Base-by-base conservation (phyloP, 1,140 invertebrate genomes). In the Trinorchestia longiramus region DNA sequence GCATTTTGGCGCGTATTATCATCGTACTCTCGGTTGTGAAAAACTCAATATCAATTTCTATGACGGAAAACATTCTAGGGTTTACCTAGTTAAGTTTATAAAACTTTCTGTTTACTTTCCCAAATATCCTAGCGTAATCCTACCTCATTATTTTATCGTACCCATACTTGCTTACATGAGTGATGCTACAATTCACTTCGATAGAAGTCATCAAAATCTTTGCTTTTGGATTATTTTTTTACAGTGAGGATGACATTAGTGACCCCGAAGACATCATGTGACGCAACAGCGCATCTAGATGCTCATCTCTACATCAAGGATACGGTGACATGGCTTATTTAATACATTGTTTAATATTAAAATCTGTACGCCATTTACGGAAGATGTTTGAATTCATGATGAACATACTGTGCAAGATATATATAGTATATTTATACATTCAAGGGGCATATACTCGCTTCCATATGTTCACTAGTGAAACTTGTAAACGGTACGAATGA, bases 231-330 rank as follows among this genome's bases (percentile, higher is more conserved):
- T 88, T 88, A 88, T 91, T 91, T 91, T 40, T 19, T 91, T 28
- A 17, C 88, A 91, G 88, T 91, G 88, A 91, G 43, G 88, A 91
- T 91, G 88, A 91, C 88, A 91, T 91, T 42, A 91, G 88, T 91
- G 88, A 91, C 41, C 88, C 88, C 15, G 88, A 91, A 44, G 88
- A 91, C 88, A 91, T 91, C 88, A 91, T 91, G 88, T 91, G 88
- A 91, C 41, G 88, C 36, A 28, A 77, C 62, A 15, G 28, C 62
- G 62, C 62, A 11, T 6, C 47, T 53, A 53, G 47, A 53, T 53
- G 47, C 6, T 77, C 11, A 11, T 77, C 62, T 77, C 28, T 1
- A 77, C 62, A 77, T 77, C 62, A 36, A 11, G 8, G 62, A 36
- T 77, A 77, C 11, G 11, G 62, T 77, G 62, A 36, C 28, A 77